Evolutionary conservation across 2,113 vertebrate genomes (phyloP).

Genomic region (Mesembrinibis cayennensis): DNA sequence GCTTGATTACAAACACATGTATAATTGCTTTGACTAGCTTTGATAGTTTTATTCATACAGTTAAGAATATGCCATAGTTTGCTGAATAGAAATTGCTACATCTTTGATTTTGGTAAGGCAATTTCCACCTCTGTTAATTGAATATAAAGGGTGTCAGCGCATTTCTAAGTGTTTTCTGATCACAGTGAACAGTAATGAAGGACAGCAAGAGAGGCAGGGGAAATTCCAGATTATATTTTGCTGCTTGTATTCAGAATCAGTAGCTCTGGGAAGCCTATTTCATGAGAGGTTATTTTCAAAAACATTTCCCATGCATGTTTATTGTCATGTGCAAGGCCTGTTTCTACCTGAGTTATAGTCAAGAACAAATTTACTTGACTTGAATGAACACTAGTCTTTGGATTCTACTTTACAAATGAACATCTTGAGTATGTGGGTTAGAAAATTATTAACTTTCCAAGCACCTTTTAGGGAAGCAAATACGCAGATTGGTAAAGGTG

Average conservation of each 20-base stretch:
- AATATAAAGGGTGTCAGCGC: background rate
- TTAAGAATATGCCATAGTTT: background rate
- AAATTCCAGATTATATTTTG: background rate
- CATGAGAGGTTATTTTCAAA: background rate
- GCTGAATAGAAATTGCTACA: background rate
- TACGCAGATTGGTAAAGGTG: background rate
- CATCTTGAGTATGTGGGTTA: background rate
- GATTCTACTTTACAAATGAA: background rate
- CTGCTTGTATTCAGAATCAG: background rate
- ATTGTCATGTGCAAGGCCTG: background rate
- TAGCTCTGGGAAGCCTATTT: background rate
- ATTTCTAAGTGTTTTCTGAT: background rate
- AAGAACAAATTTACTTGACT: background rate
- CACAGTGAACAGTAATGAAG: background rate
- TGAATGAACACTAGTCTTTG: background rate
- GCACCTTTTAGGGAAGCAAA: background rate
- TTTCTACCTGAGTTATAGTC: background rate
- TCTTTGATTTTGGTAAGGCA: background rate
- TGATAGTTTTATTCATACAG: background rate
- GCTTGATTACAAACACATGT: background rate
- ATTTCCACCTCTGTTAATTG: background rate
- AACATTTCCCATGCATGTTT: background rate
- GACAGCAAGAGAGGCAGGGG: background rate
- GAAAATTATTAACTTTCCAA: background rate
- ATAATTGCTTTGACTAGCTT: background rate